Evolutionary conservation across 2,888 invertebrate genomes (phyloP), one percentile per base, ranked within the genome.

Genomic region (Protonemura montana): DNA sequence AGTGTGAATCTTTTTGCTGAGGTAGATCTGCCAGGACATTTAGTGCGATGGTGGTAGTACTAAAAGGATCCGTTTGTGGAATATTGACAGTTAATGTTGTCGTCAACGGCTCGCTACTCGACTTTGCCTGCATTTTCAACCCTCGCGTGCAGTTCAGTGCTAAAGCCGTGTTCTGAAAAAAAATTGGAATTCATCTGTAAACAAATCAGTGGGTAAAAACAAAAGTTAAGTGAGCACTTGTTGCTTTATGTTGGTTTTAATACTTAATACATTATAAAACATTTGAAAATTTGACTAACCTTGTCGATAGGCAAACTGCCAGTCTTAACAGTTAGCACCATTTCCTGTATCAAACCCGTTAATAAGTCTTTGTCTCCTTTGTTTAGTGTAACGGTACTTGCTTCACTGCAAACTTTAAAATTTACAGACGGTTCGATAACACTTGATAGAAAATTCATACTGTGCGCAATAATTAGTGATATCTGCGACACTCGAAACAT

Each of bases 331-430:
- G 95, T 94, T 85, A 98, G 90, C 89, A 95, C 94, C 92, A 97
- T 94, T 27, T 94, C 93, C 91, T 97, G 97, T 89, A 95, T 94
- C 88, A 97, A 93, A 0, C 97, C 97, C 0, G 97, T 96, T 6
- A 98, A 93, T 82, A 98, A 92, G 89, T 97, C 96, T 88, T 95
- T 95, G 82, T 93, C 91, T 89, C 90, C 92, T 92, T 90, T 94
- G 90, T 89, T 94, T 89, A 89, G 92, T 91, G 87, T 86, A 0
- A 88, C 88, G 80, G 88, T 87, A 28, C 88, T 87, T 26, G 89
- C 89, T 85, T 87, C 88, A 16, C 86, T 41, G n/a, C 83, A 85
- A 21, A 88, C 88, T 80, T 86, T 84, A 85, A 88, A 88, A n/a
- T 86, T 77, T 5, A 88, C 86, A 6, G 85, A 21, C 10, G 88